A percentile compares a stretch with the other conserved stretches of the same genome.
These are phyloP conservation scores for Reticulitermes lucifugus DNA, from an alignment of 2,888 invertebrate species.

Conservation along the genomic window DNA sequence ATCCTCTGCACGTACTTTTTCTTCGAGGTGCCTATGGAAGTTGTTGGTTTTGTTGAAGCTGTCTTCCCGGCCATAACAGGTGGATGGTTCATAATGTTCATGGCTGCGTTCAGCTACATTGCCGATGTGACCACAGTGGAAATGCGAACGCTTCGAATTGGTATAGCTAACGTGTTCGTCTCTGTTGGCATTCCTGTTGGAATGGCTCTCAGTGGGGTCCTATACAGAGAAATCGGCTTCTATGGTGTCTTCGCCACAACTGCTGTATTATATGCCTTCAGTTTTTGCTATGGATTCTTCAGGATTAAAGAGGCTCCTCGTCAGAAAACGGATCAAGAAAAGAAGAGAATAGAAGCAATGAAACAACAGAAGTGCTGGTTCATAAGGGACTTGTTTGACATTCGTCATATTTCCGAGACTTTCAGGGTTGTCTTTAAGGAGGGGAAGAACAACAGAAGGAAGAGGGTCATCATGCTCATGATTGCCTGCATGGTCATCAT, in stretches of 20 bases:
- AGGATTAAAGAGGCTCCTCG: slow-evolving; percentile 75
- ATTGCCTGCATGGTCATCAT: slow-evolving; percentile 86
- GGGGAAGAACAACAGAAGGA: slow-evolving; percentile 79
- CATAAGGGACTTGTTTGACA: slow-evolving; percentile 79
- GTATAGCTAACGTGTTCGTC: slow-evolving; percentile 89
- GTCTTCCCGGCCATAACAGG: slow-evolving; percentile 85
- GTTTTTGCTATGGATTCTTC: slow-evolving; percentile 79
- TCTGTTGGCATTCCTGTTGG: slow-evolving; percentile 91
- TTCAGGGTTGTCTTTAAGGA: slow-evolving; percentile 83
- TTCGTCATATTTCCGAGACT: slow-evolving; percentile 80
- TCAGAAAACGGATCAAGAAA: slow-evolving; percentile 42
- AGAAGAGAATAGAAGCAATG: slow-evolving; percentile 48
- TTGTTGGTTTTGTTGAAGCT: slow-evolving; percentile 79
- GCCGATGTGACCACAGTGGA: slow-evolving; percentile 87
- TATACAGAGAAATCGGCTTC: slow-evolving; percentile 81
- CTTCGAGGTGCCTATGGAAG: slow-evolving; percentile 83
- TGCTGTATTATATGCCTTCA: slow-evolving; percentile 78
- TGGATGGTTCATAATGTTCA: slow-evolving; percentile 91
- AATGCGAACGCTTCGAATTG: slow-evolving; percentile 85
- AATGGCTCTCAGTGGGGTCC: slow-evolving; percentile 87
- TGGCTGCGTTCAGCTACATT: slow-evolving; percentile 91
- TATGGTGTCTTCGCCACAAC: slow-evolving; percentile 86
- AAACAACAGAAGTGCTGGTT: slow-evolving; percentile 63
- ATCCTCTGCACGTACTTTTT: slow-evolving; percentile 85
- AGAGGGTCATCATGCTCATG: slow-evolving; percentile 82